phyloP scores from a whole-genome alignment of 2,888 invertebrate genomes.

The Drosophila glabriapex region DNA sequence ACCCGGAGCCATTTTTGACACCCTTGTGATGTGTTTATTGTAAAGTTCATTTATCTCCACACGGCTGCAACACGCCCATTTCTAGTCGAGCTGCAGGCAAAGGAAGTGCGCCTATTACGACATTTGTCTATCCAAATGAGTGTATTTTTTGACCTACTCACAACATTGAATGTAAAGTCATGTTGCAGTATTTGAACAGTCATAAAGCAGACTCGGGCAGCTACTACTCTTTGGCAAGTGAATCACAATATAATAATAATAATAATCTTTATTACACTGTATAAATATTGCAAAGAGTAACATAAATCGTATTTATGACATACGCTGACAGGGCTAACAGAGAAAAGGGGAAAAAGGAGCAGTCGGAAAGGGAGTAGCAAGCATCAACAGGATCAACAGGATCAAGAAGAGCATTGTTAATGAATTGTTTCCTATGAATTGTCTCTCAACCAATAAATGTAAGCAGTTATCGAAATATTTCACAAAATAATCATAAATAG shows the following conservation, averaged over 20 bases:
- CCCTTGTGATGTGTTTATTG: constrained; percentile 65
- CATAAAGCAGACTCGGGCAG: not conserved
- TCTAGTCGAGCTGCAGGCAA: constrained; percentile 32
- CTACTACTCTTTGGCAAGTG: not conserved
- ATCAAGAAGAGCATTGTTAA: not conserved
- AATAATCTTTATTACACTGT: not conserved
- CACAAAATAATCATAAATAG: not conserved
- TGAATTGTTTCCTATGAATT: not conserved
- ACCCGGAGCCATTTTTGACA: constrained; percentile 73
- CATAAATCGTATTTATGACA: not conserved
- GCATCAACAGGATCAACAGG: not conserved
- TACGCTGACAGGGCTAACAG: not conserved
- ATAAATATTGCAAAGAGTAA: not conserved
- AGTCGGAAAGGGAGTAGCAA: not conserved
- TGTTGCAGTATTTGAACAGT: not conserved
- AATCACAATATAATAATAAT: not conserved
- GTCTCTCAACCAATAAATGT: not conserved
- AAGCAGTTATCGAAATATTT: not conserved
- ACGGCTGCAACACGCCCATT: constrained; percentile 55
- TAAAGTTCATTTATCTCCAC: constrained; percentile 58
- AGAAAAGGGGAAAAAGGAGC: not conserved
- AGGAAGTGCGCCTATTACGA: constrained; percentile 32
- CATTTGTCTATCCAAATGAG: not conserved
- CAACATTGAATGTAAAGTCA: not conserved
- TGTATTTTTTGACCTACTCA: not conserved